Evolutionary conservation across 2,888 invertebrate species (phyloP).

Genomic region (Agrochola litura): DNA sequence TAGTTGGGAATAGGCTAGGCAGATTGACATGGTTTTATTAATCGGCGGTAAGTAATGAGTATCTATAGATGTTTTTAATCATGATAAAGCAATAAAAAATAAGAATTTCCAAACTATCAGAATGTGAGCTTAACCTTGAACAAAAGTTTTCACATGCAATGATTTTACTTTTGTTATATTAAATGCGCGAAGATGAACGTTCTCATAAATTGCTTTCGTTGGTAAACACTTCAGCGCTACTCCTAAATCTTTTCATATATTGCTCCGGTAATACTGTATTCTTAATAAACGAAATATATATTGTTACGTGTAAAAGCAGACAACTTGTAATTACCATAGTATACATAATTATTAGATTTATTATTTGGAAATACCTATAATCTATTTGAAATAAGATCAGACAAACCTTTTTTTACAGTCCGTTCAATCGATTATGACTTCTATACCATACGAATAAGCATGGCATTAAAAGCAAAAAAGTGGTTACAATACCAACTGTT

Average conservation of each 20-base stretch:
- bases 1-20: no score
- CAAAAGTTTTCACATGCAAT: neutral
- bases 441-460: no score
- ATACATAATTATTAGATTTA: neutral
- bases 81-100: neutral
- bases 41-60: neutral
- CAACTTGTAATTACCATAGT: neutral
- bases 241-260: constrained; percentile 10
- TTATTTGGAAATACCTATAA: neutral
- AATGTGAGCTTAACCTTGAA: neutral
- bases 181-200: constrained; percentile 16
- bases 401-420: no score
- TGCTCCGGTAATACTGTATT: constrained; percentile 11
- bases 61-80: neutral
- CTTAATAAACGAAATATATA: neutral
- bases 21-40: neutral
- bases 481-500: no score
- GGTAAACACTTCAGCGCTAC: constrained; percentile 17
- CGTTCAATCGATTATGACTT: no score
- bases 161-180: neutral
- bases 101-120: neutral
- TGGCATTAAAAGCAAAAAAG: no score
- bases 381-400: no score
- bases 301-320: neutral
- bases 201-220: neutral